Conservation (phyloP, 1,140 invertebrate species). For the Eueides isabella region DNA sequence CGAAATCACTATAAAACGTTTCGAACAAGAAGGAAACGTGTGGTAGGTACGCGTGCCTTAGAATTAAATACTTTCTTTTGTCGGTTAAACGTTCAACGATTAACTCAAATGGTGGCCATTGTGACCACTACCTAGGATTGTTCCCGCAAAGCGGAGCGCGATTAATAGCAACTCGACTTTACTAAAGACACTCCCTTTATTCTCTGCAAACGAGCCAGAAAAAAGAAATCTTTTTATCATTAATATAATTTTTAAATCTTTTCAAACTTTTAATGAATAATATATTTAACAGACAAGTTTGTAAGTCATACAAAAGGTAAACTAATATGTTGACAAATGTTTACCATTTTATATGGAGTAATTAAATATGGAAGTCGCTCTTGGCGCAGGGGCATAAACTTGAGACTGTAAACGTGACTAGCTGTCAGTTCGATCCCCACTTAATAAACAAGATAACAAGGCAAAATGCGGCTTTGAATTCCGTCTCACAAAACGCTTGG, state of each 20-base stretch:
- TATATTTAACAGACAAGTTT: background rate
- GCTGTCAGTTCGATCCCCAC: no score
- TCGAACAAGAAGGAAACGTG: constrained; percentile 58
- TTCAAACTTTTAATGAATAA: background rate
- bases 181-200: constrained; percentile 42
- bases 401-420: no score
- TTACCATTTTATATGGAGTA: no score
- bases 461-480: no score
- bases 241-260: constrained; percentile 9
- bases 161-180: constrained; percentile 47
- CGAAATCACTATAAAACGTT: constrained; percentile 60
- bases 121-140: constrained; percentile 53
- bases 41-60: constrained; percentile 62
- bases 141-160: constrained; percentile 49
- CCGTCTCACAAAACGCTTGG: no score
- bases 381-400: no score
- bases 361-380: no score
- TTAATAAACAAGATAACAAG: no score
- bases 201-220: constrained; percentile 35
- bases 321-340: no score
- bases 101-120: constrained; percentile 56
- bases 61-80: constrained; percentile 79
- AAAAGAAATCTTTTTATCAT: constrained; percentile 32
- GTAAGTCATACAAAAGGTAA: no score
- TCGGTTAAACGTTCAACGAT: constrained; percentile 65